Evolutionary conservation across 2,113 vertebrate genomes (phyloP).

Genomic region (Procavia capensis): DNA sequence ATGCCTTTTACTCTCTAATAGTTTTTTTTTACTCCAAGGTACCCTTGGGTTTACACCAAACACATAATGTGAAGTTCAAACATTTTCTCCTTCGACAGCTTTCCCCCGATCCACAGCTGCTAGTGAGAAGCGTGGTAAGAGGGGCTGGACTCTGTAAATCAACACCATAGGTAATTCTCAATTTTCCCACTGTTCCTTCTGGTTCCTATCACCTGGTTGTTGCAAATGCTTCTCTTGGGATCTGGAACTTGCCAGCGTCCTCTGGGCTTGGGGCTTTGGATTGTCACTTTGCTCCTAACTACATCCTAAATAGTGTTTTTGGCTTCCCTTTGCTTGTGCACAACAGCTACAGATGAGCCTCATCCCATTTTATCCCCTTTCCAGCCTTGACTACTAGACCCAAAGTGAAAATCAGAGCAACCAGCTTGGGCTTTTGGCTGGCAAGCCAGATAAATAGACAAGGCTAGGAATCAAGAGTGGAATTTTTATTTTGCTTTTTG

Average conservation of each 20-base stretch:
- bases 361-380: background rate
- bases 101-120: background rate
- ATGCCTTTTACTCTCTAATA: background rate
- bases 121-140: background rate
- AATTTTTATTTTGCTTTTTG: slow-evolving; percentile 11
- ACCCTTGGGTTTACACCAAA: background rate
- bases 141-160: background rate
- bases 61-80: background rate
- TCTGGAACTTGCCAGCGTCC: background rate
- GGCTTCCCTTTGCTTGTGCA: background rate
- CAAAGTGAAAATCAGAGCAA: background rate
- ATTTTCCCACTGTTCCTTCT: background rate
- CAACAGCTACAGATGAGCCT: background rate
- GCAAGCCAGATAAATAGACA: background rate
- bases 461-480: background rate
- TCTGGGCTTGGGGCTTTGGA: background rate
- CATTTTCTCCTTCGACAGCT: background rate
- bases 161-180: background rate
- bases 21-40: background rate
- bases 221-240: background rate
- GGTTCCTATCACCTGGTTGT: background rate
- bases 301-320: background rate
- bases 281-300: background rate
- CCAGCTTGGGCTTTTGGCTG: background rate
- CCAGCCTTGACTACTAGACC: background rate